phyloP scores from a whole-genome alignment of 35 echinoderm and acorn worm species.

The Diadema setosum region DNA sequence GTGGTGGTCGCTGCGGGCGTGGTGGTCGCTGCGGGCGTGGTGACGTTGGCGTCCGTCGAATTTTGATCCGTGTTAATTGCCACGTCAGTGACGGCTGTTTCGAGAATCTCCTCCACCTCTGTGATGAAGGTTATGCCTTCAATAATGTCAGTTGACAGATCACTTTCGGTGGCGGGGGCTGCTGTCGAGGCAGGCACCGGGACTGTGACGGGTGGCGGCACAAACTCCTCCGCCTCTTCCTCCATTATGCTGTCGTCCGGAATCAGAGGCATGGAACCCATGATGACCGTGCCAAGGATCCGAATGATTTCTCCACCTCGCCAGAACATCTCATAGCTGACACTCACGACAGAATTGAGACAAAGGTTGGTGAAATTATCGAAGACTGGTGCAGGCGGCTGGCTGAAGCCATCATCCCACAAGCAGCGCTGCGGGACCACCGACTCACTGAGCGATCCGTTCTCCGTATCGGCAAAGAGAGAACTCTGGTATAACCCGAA shows the following conservation, averaged over 20 bases:
- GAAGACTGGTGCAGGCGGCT: conserved; percentile 56
- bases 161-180: neutral
- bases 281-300: conserved; percentile 28
- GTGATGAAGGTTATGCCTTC: conserved; percentile 10
- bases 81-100: neutral
- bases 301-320: conserved; percentile 42
- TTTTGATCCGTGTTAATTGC: neutral
- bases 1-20: conserved; percentile 4
- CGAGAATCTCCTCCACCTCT: conserved; percentile 26
- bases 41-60: neutral
- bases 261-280: conserved; percentile 44
- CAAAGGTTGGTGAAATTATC: conserved; percentile 59
- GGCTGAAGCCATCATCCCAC: conserved; percentile 93
- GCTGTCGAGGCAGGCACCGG: neutral
- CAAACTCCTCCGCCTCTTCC: neutral
- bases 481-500: conserved; percentile 25
- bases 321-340: conserved; percentile 85
- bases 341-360: conserved; percentile 65
- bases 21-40: neutral
- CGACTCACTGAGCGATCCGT: neutral
- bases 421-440: conserved; percentile 29
- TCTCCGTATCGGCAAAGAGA: conserved; percentile 37
- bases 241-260: neutral
- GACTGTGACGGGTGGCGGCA: conserved; percentile 18
- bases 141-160: neutral